Conservation (phyloP, 2,113 vertebrate species). For the Percina caprodes region DNA sequence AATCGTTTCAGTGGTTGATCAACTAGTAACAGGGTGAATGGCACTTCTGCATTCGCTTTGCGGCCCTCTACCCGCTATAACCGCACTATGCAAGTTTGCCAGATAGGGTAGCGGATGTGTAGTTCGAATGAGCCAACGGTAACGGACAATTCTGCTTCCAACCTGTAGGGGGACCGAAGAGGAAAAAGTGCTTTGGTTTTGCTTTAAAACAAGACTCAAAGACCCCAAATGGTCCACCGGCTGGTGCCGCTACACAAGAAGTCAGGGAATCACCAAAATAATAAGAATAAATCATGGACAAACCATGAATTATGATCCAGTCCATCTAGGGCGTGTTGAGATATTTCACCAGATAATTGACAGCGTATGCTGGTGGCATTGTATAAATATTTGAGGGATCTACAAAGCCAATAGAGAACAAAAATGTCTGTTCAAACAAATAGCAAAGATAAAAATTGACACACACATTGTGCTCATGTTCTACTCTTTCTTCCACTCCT, state of each 20-base stretch:
- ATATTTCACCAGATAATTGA: background rate
- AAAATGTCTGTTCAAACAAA: background rate
- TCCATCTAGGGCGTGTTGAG: background rate
- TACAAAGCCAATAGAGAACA: background rate
- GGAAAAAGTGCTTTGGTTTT: too few relatives aligned
- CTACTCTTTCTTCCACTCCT: conserved; percentile 15
- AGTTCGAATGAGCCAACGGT: too few relatives aligned
- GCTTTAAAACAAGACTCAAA: background rate
- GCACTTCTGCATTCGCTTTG: too few relatives aligned
- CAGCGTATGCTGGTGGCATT: background rate
- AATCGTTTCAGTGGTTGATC: too few relatives aligned
- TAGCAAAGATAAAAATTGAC: background rate
- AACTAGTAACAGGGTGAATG: too few relatives aligned
- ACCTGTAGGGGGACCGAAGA: too few relatives aligned
- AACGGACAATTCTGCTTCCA: too few relatives aligned
- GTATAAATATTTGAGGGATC: background rate
- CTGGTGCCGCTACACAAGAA: background rate
- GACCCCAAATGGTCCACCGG: background rate
- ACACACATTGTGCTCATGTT: background rate
- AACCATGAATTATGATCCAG: background rate
- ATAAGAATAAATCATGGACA: background rate
- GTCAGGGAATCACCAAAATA: background rate
- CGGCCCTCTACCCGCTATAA: too few relatives aligned
- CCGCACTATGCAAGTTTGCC: too few relatives aligned
- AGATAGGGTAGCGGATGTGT: too few relatives aligned